These are phyloP conservation scores for Ictidomys tridecemlineatus DNA, from an alignment of 2,113 vertebrate genomes.

Conservation along the genomic window DNA sequence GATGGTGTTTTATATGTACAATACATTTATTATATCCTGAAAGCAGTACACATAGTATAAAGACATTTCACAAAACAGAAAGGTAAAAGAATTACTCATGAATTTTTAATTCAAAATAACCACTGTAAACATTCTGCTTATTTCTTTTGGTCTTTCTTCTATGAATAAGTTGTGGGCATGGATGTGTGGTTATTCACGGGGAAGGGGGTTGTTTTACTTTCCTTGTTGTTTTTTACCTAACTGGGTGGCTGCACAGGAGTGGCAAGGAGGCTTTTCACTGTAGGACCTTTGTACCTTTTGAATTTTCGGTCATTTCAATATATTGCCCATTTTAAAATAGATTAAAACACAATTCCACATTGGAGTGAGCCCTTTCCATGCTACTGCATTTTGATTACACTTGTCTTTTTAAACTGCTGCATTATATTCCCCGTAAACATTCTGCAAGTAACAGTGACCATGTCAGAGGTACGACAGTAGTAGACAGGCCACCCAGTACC, in stretches of 20 bases:
- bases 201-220: not conserved
- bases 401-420: not conserved
- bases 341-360: not conserved
- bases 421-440: not conserved
- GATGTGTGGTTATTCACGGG: not conserved
- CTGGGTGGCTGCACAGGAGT: accelerated
- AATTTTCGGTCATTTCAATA: not conserved
- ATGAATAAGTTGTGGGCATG: not conserved
- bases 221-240: not conserved
- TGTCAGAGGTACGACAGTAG: not conserved
- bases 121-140: not conserved
- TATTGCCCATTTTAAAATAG: not conserved
- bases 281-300: not conserved
- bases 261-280: not conserved
- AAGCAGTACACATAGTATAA: not conserved
- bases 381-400: not conserved
- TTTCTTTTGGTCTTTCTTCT: not conserved
- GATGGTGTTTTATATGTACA: not conserved
- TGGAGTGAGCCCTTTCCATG: not conserved
- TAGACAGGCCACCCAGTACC: not conserved
- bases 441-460: not conserved
- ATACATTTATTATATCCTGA: not conserved
- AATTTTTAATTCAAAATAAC: not conserved
- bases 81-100: not conserved
- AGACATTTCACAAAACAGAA: conserved; percentile 28